A percentile compares a stretch with the other conserved stretches of the same genome.
Conservation (phyloP, 2,888 invertebrate species). For the Empis stercorea region DNA sequence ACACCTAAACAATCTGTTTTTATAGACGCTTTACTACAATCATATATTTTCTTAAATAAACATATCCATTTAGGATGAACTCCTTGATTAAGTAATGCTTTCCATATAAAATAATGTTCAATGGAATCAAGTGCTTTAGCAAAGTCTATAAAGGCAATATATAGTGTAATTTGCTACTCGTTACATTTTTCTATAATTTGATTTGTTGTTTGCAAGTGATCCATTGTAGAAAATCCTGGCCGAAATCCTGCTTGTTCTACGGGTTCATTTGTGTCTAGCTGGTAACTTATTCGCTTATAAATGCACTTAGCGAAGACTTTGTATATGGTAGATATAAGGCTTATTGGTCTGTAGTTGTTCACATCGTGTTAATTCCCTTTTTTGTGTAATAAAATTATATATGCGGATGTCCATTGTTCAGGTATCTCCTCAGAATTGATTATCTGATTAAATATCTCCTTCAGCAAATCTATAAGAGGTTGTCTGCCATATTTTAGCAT, state of each 20-base stretch:
- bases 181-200: slow-evolving; percentile 11
- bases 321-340: slow-evolving; percentile 14
- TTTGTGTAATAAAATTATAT: slow-evolving; percentile 14
- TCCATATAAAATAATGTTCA: too few relatives aligned
- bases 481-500: neutral
- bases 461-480: too few relatives aligned
- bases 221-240: slow-evolving; percentile 11
- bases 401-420: slow-evolving; percentile 11
- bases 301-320: slow-evolving; percentile 18
- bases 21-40: too few relatives aligned
- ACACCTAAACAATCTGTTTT: too few relatives aligned
- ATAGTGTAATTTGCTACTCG: neutral
- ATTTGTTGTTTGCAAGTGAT: slow-evolving; percentile 11
- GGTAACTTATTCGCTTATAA: slow-evolving; percentile 8
- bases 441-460: too few relatives aligned
- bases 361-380: slow-evolving; percentile 13
- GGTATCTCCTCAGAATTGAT: neutral
- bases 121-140: neutral
- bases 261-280: slow-evolving; percentile 15
- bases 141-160: slow-evolving; percentile 1
- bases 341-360: slow-evolving; percentile 16
- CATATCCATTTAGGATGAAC: too few relatives aligned
- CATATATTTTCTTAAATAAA: too few relatives aligned
- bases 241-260: slow-evolving; percentile 18
- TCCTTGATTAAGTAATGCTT: too few relatives aligned